A percentile compares a stretch with the other conserved stretches of the same genome.
phyloP scores from a whole-genome alignment of 2,113 vertebrate species.

The Leucoraja erinaceus region DNA sequence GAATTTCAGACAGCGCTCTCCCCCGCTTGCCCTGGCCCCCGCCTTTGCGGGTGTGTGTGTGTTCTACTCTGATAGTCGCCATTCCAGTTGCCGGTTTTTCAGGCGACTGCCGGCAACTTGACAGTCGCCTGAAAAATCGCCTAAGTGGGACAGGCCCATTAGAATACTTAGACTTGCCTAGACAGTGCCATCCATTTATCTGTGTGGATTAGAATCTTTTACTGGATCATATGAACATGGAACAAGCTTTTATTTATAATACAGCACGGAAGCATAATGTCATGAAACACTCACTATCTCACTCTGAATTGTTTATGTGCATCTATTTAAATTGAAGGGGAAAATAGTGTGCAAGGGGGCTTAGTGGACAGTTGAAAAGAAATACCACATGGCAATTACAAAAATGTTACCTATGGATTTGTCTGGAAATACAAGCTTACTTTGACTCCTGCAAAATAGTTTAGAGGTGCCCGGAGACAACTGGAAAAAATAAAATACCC shows the following conservation, averaged over 20 bases:
- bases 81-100: too few species aligned
- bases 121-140: too few species aligned
- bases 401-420: background rate
- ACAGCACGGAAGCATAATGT: background rate
- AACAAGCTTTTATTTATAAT: background rate
- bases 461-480: background rate
- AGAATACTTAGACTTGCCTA: background rate
- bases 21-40: too few species aligned
- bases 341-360: background rate
- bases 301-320: background rate
- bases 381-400: background rate
- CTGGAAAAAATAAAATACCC: background rate
- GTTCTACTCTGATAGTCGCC: too few species aligned
- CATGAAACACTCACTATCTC: background rate
- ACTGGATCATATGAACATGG: background rate
- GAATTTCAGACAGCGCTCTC: too few species aligned
- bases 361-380: background rate
- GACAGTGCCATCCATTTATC: background rate
- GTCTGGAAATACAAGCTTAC: background rate
- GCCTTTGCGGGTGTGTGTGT: too few species aligned
- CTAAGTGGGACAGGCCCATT: too few species aligned
- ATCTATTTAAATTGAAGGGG: background rate
- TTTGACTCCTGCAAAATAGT: background rate
- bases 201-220: background rate
- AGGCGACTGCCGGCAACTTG: too few species aligned